Evolutionary conservation across 2,888 invertebrate genomes (phyloP).

Genomic region (Nebria brevicollis): DNA sequence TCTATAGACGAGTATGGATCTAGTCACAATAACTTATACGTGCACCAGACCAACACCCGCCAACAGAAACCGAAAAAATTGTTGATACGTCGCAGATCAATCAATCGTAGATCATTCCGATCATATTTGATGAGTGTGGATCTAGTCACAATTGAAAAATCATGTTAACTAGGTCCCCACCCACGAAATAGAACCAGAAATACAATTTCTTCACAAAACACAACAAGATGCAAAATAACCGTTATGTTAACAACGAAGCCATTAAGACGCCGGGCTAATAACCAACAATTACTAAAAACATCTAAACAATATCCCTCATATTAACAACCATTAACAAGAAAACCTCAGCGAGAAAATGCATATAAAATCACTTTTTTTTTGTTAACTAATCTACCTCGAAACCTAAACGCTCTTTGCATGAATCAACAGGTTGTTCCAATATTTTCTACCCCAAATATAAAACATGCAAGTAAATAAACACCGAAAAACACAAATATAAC

Average conservation of each 20-base stretch:
- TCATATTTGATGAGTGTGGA: constrained; percentile 85
- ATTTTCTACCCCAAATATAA: background rate
- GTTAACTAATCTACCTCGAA: constrained; percentile 42
- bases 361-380: background rate
- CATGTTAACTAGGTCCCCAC: constrained; percentile 80
- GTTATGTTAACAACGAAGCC: background rate
- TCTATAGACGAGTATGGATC: constrained; percentile 91
- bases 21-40: constrained; percentile 77
- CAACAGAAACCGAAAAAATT: constrained; percentile 70
- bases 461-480: background rate
- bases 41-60: constrained; percentile 85
- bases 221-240: background rate
- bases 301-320: no score
- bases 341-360: background rate
- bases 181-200: constrained; percentile 67
- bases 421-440: constrained; percentile 54
- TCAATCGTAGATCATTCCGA: constrained; percentile 49
- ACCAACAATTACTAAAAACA: no score
- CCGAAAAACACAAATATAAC: background rate
- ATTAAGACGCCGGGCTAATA: no score
- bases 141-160: constrained; percentile 77
- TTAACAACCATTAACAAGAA: no score
- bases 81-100: background rate
- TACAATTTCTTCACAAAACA: background rate
- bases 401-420: constrained; percentile 26